Percentiles rank a stretch among this genome's conserved stretches.
phyloP scores from a whole-genome alignment of 1,140 invertebrate genomes.

The Coptotermes formosanus region DNA sequence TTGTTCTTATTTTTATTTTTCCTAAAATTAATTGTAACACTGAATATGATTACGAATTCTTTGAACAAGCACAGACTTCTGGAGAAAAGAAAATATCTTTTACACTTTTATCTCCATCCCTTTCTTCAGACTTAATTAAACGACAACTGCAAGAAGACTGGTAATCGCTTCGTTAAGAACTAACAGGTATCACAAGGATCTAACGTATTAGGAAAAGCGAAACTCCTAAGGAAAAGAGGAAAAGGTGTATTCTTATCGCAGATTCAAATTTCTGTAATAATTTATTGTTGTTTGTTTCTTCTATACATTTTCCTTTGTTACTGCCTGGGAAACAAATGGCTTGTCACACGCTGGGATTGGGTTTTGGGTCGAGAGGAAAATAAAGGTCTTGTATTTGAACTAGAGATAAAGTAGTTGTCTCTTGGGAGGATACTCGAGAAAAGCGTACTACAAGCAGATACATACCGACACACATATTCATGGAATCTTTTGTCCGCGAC shows the following conservation, averaged over 20 bases:
- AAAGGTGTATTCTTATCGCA: background rate
- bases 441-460: background rate
- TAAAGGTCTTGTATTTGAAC: conserved; percentile 29
- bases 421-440: conserved; percentile 24
- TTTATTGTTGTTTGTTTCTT: conserved; percentile 35
- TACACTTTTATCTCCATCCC: no score
- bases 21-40: no score
- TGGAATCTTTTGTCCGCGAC: background rate
- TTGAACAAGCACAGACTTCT: no score
- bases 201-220: background rate
- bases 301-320: conserved; percentile 29
- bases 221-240: background rate
- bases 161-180: background rate
- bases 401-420: conserved; percentile 31
- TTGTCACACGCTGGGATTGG: conserved; percentile 32
- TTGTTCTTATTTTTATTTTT: no score
- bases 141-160: background rate
- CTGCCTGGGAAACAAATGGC: conserved; percentile 31
- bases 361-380: conserved; percentile 28
- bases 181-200: background rate
- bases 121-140: no score
- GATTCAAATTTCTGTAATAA: conserved; percentile 26
- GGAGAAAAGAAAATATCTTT: no score
- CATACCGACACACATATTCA: background rate
- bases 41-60: no score